These are phyloP conservation scores for Manis javanica DNA, from an alignment of 2,797 vertebrate species.

Conservation along the genomic window DNA sequence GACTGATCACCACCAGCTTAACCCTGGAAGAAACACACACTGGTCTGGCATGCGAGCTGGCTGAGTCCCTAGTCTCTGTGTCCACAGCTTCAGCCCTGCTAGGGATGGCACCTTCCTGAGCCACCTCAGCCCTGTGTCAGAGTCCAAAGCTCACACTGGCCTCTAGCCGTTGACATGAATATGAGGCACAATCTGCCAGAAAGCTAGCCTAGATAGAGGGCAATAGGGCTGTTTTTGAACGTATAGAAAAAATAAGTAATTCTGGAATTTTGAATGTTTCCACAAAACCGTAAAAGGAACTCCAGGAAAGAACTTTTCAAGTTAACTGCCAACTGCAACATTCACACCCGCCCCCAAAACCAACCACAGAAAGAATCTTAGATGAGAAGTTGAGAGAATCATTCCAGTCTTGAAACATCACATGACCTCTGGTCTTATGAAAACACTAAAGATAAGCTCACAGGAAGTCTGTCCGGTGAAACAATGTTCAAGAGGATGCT, in stretches of 20 bases:
- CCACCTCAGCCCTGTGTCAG: not conserved
- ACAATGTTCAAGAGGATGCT: not conserved
- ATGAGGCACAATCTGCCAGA: not conserved
- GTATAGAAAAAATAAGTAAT: not conserved
- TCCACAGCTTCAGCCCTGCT: not conserved
- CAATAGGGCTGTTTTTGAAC: not conserved
- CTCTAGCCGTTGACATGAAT: not conserved
- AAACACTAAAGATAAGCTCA: rapidly evolving
- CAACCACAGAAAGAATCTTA: not conserved
- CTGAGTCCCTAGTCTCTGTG: too few relatives aligned
- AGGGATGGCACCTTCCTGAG: rapidly evolving
- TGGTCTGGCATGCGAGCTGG: not conserved
- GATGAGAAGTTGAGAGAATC: not conserved
- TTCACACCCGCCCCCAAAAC: not conserved
- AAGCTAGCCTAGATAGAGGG: not conserved
- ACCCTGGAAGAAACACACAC: too few relatives aligned
- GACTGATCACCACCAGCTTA: not conserved
- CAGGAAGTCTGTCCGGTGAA: not conserved
- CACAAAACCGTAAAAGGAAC: not conserved
- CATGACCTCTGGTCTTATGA: too few relatives aligned
- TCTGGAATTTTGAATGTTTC: not conserved
- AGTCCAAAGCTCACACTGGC: not conserved
- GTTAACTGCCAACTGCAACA: not conserved
- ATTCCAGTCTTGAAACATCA: rapidly evolving
- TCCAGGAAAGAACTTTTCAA: not conserved